These are phyloP conservation scores for Wiebesia pumilae DNA, from an alignment of 1,140 invertebrate species.

Conservation along the genomic window DNA sequence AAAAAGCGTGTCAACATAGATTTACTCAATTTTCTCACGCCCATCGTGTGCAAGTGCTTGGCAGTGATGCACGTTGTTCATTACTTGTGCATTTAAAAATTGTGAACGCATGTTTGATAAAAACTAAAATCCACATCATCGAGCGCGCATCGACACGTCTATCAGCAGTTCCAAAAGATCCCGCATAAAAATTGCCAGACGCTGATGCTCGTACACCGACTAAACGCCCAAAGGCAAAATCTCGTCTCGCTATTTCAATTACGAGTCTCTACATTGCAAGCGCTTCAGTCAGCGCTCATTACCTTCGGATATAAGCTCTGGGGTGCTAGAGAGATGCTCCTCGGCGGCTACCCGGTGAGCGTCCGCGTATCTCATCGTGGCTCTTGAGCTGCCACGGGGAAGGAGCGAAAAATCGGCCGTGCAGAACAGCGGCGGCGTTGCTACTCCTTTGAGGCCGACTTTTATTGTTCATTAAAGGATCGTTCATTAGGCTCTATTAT, in stretches of 20 bases:
- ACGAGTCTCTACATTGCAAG: neutral
- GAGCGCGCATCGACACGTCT: too few species aligned
- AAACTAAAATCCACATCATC: too few species aligned
- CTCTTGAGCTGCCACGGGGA: too few species aligned
- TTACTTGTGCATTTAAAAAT: too few species aligned
- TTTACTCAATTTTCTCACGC: neutral
- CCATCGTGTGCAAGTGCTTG: neutral
- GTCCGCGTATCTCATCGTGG: too few species aligned
- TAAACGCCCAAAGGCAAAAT: neutral
- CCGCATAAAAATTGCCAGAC: too few species aligned
- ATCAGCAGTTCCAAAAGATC: too few species aligned
- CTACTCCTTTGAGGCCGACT: neutral
- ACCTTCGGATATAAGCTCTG: neutral
- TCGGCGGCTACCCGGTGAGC: neutral
- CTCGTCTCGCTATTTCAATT: neutral
- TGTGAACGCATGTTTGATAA: too few species aligned
- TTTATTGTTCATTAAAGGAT: constrained; percentile 35
- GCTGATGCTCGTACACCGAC: too few species aligned
- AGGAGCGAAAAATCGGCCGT: too few species aligned
- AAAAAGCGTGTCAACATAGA: neutral
- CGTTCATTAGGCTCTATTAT: constrained; percentile 35
- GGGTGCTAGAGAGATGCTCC: neutral
- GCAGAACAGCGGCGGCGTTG: neutral
- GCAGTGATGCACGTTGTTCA: too few species aligned
- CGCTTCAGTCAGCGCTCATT: neutral